Base-by-base conservation (phyloP, 2,888 invertebrate genomes). In the Timema cristinae region DNA sequence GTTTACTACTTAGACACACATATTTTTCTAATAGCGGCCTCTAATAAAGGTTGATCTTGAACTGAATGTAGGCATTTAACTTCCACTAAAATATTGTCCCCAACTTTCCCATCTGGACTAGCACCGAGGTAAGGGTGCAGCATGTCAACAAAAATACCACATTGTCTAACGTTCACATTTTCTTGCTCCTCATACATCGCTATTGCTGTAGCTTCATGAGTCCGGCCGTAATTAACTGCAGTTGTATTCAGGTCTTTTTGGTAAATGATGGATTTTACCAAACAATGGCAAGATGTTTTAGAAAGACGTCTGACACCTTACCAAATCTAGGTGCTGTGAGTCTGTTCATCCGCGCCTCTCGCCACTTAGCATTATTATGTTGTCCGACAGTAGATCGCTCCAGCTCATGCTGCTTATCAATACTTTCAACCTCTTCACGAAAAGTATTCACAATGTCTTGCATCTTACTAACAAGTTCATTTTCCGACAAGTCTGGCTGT, bases 401-500 rank as follows among this genome's bases (percentile, higher is more conserved):
- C 11, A 50, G 8, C 32, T 66, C 66, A 8, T 10, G 7, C 11
- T 15, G 13, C n/a, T 70, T 69, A 49, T 72, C 52, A 47, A n/a
- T 50, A 9, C 59, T 56, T 13, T 50, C 9, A 5, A 61, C 51
- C 7, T 56, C 61, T 32, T 16, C 71, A 10, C 54, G 50, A 13
- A 73, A 50, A 13, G 13, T 16, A 6, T n/a, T 16, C 6, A 72
- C 50, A n/a, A 71, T n/a, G 2, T 48, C 50, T 11, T 50, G 50
- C 50, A 61, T 71, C 32, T 66, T 48, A 11, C 50, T 47, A 13
- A 47, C 50, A n/a, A 68, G 13, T 50, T 50, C 71, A 11, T 48
- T 47, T 47, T n/a, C 52, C 13, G 4, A 49, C n/a, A 72, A 67
- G 48, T 73, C 71, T 9, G 68, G 61, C 10, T 72, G 56, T 15